Evolutionary conservation across 2,113 vertebrate species (phyloP).

Genomic region (Lanius ludovicianus): DNA sequence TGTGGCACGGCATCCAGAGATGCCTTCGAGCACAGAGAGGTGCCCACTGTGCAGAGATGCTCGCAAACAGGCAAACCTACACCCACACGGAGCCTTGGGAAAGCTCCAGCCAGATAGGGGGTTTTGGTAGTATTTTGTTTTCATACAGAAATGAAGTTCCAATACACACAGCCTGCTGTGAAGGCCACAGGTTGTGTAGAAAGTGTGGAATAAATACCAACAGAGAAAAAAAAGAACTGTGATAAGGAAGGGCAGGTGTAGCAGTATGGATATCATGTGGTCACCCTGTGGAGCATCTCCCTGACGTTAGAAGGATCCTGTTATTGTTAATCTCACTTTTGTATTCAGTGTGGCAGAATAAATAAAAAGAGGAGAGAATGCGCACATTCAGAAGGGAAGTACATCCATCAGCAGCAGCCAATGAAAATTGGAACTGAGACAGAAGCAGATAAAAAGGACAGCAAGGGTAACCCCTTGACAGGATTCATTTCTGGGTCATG

Average conservation of each 20-base stretch:
- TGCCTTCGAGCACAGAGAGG: background rate
- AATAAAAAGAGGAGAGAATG: background rate
- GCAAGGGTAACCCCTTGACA: background rate
- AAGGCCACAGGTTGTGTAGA: background rate
- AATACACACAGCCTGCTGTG: background rate
- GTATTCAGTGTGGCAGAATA: background rate
- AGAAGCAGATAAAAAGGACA: constrained; percentile 13
- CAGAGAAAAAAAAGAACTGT: background rate
- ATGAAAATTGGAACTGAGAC: constrained; percentile 9
- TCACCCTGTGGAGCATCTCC: background rate
- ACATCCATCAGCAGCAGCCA: background rate
- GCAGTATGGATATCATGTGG: background rate
- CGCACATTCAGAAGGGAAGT: background rate
- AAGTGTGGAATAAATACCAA: background rate
- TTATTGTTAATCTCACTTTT: constrained; percentile 17
- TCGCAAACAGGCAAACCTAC: background rate
- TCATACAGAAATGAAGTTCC: background rate
- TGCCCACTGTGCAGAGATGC: background rate
- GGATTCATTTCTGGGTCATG: background rate
- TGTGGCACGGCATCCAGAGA: background rate
- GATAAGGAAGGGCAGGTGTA: background rate
- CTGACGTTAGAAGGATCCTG: background rate
- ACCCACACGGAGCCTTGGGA: background rate
- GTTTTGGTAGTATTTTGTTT: background rate
- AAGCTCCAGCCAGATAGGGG: background rate